Percentiles rank a stretch among this genome's conserved stretches.
Evolutionary conservation across 2,888 invertebrate genomes (phyloP).

Genomic region (Tachina fera): DNA sequence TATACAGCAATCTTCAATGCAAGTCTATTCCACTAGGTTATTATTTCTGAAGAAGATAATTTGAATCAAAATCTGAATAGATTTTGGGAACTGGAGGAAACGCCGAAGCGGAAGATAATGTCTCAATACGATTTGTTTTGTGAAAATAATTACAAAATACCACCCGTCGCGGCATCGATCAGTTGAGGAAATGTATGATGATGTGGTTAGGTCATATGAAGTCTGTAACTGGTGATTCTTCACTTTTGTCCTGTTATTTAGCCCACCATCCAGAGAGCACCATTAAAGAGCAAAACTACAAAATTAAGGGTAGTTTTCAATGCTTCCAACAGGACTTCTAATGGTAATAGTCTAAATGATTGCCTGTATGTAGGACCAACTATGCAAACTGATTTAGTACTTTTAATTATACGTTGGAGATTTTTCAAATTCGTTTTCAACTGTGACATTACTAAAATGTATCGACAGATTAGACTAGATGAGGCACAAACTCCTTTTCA

Average conservation of each 20-base stretch:
- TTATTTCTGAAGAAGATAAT: neutral
- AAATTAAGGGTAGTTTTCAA: neutral
- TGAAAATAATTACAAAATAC: neutral
- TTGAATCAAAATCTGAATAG: neutral
- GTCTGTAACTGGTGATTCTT: too few species aligned
- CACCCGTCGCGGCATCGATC: neutral
- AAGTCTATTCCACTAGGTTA: neutral
- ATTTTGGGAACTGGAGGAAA: conserved; percentile 17
- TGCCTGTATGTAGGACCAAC: neutral
- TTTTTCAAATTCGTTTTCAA: neutral
- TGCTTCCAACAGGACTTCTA: neutral
- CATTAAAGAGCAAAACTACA: neutral
- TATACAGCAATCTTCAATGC: neutral
- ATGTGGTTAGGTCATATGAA: neutral
- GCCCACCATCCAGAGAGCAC: neutral
- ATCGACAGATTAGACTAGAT: neutral
- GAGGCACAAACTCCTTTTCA: neutral
- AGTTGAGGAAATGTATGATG: neutral
- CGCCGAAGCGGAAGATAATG: neutral
- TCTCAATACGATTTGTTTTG: neutral
- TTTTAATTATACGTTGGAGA: neutral
- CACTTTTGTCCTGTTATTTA: neutral
- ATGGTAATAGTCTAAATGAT: neutral
- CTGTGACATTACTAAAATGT: neutral
- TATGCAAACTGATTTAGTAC: neutral